Conservation (phyloP, 2,113 vertebrate species). For the Melanerpes aurifrons region DNA sequence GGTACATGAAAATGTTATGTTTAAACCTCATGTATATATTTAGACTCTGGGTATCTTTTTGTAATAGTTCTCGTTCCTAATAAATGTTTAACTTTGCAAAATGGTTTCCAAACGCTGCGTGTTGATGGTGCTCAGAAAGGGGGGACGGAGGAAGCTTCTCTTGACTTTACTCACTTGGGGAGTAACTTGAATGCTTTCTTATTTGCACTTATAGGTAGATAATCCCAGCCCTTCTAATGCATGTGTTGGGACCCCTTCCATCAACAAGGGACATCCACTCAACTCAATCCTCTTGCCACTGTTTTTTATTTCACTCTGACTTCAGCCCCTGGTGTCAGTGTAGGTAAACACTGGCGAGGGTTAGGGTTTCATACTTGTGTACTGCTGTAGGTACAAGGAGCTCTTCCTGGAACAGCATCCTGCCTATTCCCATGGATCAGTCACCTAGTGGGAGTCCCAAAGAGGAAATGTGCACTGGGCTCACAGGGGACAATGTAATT, state of each 20-base stretch:
- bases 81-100: constrained; percentile 73
- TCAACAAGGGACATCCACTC: not conserved
- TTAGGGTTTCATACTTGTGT: not conserved
- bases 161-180: not conserved
- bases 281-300: not conserved
- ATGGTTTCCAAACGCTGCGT: not conserved
- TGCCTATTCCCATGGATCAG: not conserved
- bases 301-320: not conserved
- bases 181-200: not conserved
- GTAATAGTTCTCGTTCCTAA: constrained; percentile 71
- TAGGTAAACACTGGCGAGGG: not conserved
- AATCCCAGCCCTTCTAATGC: not conserved
- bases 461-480: accelerated
- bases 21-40: constrained; percentile 81
- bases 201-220: not conserved
- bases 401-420: not conserved
- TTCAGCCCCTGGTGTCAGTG: not conserved
- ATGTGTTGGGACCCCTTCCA: not conserved
- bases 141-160: not conserved
- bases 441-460: not conserved
- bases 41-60: constrained; percentile 75
- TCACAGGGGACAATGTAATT: not conserved
- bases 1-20: constrained; percentile 76
- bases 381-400: not conserved
- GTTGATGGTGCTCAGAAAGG: not conserved